Conservation (phyloP, 2,888 invertebrate genomes). For the Uropetala carovei region DNA sequence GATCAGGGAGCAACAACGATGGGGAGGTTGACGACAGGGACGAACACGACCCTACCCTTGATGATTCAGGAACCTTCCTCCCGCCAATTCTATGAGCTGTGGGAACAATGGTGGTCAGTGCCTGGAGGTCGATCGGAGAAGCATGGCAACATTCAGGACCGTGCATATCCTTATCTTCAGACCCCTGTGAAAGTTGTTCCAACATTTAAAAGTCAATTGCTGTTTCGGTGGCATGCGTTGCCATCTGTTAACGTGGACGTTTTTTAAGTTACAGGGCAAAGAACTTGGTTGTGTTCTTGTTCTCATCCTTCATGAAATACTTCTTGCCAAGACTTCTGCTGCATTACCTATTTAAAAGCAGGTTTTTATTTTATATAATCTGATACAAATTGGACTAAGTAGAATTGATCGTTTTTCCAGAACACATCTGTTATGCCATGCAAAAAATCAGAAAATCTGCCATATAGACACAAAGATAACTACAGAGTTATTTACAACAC, state of each 20-base stretch:
- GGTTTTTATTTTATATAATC: not conserved
- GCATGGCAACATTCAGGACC: slow-evolving; percentile 57
- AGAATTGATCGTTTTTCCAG: not conserved
- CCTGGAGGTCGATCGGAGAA: slow-evolving; percentile 54
- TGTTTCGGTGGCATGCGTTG: slow-evolving; percentile 3
- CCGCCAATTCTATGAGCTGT: slow-evolving; percentile 79
- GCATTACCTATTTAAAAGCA: not conserved
- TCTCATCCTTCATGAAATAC: not conserved
- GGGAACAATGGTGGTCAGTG: slow-evolving; percentile 58
- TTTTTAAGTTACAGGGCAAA: not conserved
- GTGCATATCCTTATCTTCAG: not conserved
- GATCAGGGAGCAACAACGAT: slow-evolving; percentile 65
- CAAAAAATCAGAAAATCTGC: not conserved
- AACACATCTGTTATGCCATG: too few species aligned
- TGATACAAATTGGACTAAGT: not conserved
- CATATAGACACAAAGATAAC: not conserved
- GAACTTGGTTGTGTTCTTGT: not conserved
- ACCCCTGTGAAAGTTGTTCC: slow-evolving; percentile 52
- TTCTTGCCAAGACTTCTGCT: not conserved
- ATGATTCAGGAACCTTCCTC: slow-evolving; percentile 81
- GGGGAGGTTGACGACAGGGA: slow-evolving; percentile 69
- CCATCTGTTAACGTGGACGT: not conserved
- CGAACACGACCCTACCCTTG: slow-evolving; percentile 77
- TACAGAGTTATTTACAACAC: not conserved
- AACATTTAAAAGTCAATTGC: slow-evolving; percentile 33